A percentile compares a stretch with the other conserved stretches of the same genome.
Conservation (phyloP, 2,888 invertebrate species). For the Cantharis rustica region DNA sequence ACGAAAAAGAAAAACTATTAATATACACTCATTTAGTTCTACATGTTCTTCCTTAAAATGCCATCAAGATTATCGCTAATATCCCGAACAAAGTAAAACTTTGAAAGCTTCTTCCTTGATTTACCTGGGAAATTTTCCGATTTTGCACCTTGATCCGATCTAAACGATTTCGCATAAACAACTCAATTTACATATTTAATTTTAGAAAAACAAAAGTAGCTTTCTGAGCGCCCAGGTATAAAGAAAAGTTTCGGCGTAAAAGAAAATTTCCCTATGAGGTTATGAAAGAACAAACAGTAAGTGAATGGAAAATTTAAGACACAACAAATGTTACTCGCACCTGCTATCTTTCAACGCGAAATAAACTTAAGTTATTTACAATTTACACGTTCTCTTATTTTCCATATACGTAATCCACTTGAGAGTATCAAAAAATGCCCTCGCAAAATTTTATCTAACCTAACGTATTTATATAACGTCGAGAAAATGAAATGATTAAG, state of each 20-base stretch:
- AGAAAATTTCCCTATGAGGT: background rate
- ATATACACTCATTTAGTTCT: background rate
- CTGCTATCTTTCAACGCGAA: slow-evolving; percentile 13
- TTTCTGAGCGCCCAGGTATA: background rate
- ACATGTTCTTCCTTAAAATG: background rate
- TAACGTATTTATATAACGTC: background rate
- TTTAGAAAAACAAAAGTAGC: background rate
- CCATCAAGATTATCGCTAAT: background rate
- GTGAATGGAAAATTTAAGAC: slow-evolving; percentile 26
- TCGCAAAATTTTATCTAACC: background rate
- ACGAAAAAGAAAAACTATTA: background rate
- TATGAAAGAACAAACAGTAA: slow-evolving; percentile 18
- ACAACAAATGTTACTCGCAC: slow-evolving; percentile 21
- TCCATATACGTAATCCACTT: background rate
- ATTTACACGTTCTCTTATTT: background rate
- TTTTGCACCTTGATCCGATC: background rate
- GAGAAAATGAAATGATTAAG: background rate
- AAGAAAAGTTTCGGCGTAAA: background rate
- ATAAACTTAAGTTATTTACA: slow-evolving; percentile 2
- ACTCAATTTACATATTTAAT: background rate
- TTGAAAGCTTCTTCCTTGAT: background rate
- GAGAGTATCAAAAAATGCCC: background rate
- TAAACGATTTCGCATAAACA: background rate
- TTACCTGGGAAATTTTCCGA: background rate
- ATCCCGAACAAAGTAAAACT: background rate